phyloP scores from a whole-genome alignment of 1,140 invertebrate species.

The Xylocopa sonorina region DNA sequence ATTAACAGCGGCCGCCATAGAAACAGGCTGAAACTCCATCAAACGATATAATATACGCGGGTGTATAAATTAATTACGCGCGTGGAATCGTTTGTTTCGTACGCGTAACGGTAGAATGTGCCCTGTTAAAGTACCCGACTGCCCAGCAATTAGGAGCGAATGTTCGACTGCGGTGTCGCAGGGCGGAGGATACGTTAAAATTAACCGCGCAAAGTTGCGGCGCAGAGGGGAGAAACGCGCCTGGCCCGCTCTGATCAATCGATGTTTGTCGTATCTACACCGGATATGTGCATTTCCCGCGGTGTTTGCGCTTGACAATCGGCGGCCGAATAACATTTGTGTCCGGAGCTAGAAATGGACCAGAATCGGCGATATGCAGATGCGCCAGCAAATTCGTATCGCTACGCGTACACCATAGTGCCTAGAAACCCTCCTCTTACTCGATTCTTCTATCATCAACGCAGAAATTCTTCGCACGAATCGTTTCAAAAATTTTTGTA shows the following conservation, averaged over 20 bases:
- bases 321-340: constrained; percentile 10
- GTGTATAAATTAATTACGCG: neutral
- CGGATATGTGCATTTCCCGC: constrained; percentile 12
- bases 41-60: no score
- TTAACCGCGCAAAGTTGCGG: neutral
- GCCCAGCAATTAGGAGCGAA: neutral
- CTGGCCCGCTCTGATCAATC: neutral
- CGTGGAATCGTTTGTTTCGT: no score
- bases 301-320: constrained; percentile 28
- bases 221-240: neutral
- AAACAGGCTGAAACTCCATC: neutral
- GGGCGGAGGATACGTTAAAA: neutral
- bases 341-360: neutral
- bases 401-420: no score
- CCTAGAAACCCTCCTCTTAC: no score
- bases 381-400: no score
- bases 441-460: no score
- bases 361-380: neutral
- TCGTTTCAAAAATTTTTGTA: no score
- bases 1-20: no score
- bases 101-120: no score
- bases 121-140: no score
- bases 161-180: neutral
- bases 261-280: constrained; percentile 2
- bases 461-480: no score